Evolutionary conservation across 2,797 vertebrate genomes (phyloP).

Genomic region (Falco columbarius): DNA sequence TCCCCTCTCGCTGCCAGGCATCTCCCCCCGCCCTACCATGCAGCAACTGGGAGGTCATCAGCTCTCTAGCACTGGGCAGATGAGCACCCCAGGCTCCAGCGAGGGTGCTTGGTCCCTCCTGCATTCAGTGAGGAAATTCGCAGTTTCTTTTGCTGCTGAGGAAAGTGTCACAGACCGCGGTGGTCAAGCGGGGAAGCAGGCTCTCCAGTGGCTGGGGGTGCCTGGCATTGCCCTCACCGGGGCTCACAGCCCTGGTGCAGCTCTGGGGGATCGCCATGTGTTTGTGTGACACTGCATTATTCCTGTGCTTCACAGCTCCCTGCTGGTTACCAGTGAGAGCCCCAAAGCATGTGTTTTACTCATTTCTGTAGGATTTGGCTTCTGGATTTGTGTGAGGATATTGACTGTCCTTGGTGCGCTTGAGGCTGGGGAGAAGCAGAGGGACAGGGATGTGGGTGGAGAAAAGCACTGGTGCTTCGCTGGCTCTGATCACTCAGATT

Average conservation of each 20-base stretch:
- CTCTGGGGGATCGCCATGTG: fast-evolving
- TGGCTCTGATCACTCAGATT: neutral
- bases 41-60: neutral
- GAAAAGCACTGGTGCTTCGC: neutral
- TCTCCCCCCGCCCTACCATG: neutral
- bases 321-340: neutral
- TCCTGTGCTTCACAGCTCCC: neutral
- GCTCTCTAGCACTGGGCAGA: neutral
- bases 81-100: neutral
- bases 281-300: neutral
- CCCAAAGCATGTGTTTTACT: neutral
- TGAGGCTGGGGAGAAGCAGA: neutral
- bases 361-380: neutral
- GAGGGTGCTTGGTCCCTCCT: neutral
- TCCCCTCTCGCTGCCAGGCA: neutral
- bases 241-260: neutral
- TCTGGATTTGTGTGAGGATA: neutral
- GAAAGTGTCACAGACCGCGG: fast-evolving
- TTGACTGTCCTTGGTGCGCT: neutral
- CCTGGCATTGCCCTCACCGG: fast-evolving
- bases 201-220: neutral
- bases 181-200: fast-evolving
- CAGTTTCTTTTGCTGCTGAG: neutral
- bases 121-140: neutral
- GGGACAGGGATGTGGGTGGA: fast-evolving